phyloP scores from a whole-genome alignment of 92 coral and sea anemone species.

The Epizoanthus ramosus region DNA sequence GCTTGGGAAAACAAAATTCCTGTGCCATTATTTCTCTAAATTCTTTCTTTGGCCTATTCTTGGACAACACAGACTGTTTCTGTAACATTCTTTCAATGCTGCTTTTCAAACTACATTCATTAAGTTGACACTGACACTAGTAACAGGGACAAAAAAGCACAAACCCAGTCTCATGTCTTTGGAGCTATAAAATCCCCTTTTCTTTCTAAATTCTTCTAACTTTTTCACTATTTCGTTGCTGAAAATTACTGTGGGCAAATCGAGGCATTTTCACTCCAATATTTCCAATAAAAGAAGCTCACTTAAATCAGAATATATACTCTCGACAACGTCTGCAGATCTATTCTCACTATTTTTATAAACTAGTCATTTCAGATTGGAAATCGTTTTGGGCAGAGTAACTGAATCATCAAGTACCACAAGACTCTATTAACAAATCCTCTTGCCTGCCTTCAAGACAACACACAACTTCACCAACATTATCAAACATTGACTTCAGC shows the following conservation, averaged over 20 bases:
- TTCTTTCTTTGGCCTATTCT: too few species aligned
- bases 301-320: not conserved
- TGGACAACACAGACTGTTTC: too few species aligned
- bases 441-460: constrained; percentile 10
- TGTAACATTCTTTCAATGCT: constrained; percentile 5
- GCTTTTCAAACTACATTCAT: constrained; percentile 5
- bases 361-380: constrained; percentile 19
- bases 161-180: not conserved
- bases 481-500: constrained; percentile 23
- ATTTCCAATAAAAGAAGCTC: not conserved
- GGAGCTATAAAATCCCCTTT: not conserved
- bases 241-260: not conserved
- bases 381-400: not conserved
- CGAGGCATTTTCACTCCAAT: too few species aligned
- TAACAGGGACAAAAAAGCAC: constrained; percentile 1
- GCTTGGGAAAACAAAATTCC: too few species aligned
- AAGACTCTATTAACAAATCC: not conserved
- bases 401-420: not conserved
- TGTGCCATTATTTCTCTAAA: too few species aligned
- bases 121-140: not conserved
- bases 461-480: not conserved
- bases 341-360: constrained; percentile 1
- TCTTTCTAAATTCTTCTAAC: constrained; percentile 13
- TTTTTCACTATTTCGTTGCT: constrained; percentile 7
- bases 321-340: too few species aligned